Evolutionary conservation across 2,888 invertebrate genomes (phyloP).

Genomic region (Brenthis ino): DNA sequence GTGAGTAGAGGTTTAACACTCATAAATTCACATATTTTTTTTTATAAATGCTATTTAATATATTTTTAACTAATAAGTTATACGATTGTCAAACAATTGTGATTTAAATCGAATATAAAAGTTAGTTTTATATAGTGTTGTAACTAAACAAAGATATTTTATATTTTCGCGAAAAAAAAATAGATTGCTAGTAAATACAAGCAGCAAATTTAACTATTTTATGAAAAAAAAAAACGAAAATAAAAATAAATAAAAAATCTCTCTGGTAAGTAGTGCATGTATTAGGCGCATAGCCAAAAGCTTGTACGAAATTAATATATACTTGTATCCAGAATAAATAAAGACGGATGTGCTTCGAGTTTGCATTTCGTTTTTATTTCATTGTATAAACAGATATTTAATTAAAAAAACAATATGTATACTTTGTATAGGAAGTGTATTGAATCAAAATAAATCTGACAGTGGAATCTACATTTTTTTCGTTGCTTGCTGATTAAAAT

Average conservation of each 20-base stretch:
- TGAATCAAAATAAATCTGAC: background rate
- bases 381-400: background rate
- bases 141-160: too few species aligned
- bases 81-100: too few species aligned
- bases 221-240: too few species aligned
- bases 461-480: background rate
- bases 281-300: constrained; percentile 69
- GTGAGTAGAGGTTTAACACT: constrained; percentile 18
- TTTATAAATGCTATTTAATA: too few species aligned
- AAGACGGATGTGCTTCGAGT: constrained; percentile 18
- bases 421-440: background rate
- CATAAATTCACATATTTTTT: too few species aligned
- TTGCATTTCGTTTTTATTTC: constrained; percentile 7
- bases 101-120: too few species aligned
- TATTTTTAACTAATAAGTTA: too few species aligned
- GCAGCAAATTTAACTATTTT: constrained; percentile 31
- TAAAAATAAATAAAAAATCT: constrained; percentile 58
- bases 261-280: constrained; percentile 63
- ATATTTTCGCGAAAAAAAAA: background rate
- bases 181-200: background rate
- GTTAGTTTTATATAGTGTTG: too few species aligned
- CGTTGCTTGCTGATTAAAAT: too few species aligned
- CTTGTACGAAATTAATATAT: constrained; percentile 63
- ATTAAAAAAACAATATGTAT: background rate
- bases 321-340: constrained; percentile 31